Base-by-base conservation (phyloP, 2,888 invertebrate genomes). In the Pimpla rufipes region DNA sequence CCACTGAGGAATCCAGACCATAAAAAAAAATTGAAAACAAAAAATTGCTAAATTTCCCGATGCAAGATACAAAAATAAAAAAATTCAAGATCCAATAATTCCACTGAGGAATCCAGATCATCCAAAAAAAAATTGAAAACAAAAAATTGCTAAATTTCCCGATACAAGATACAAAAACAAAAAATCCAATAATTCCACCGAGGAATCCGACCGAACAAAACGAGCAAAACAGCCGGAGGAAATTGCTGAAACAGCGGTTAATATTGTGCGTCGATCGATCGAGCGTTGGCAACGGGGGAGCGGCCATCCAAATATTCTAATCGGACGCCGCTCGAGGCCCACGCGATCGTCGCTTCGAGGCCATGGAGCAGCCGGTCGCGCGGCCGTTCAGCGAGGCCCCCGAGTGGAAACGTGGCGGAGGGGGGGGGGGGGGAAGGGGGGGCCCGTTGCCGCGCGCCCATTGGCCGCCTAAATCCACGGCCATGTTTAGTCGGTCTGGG, bases 391-490 rank as follows among this genome's bases (percentile, higher is more conserved):
- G 70, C 29, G 50, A 73, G 79, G 76, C 67, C 71, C 73, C 37
- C 66, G 59, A n/a, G n/a, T n/a, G n/a, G n/a, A n/a, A n/a, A n/a
- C n/a, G n/a, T n/a, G n/a, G n/a, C n/a, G n/a, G n/a, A n/a, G n/a
- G n/a, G n/a, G n/a, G n/a, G n/a, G n/a, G 71, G 79, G 55, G 73
- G 67, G 59, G 80, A 74, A 84, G 79, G 79, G 86, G 85, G 85
- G 84, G 81, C 79, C 66, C 71, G 76, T 62, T 78, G 37, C 37
- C 77, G 83, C 71, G 45, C 82, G 78, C 71, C 76, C 37, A 93
- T 93, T 93, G 93, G 92, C 85, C 85, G 91, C 92, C 93, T 92
- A 93, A 93, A 92, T 92, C 90, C 90, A 91, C 91, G 89, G 92
- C 92, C 93, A 93, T 92, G 92, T 90, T 93, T 92, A 92, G 92